These are phyloP conservation scores for Calliphora vomitoria DNA, from an alignment of 2,888 invertebrate species.

Conservation along the genomic window DNA sequence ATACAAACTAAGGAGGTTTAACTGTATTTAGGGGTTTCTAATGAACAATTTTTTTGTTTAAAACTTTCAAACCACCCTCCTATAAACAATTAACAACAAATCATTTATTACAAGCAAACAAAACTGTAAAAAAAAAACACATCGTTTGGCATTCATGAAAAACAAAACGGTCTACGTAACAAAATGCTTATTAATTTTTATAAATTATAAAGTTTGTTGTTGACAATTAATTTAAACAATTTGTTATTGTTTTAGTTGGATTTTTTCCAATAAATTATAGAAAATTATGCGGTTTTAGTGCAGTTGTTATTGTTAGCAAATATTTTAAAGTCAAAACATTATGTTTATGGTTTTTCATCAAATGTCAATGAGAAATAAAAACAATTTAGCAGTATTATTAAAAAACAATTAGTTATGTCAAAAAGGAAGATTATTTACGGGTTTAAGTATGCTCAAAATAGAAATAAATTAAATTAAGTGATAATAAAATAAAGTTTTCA, in stretches of 20 bases:
- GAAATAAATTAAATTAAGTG: no score
- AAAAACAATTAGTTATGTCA: background rate
- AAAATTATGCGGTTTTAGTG: conserved; percentile 48
- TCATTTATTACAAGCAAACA: conserved; percentile 39
- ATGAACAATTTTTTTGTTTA: no score
- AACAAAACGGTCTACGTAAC: conserved; percentile 24
- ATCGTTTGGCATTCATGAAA: conserved; percentile 48
- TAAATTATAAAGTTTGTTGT: conserved; percentile 42
- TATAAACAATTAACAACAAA: conserved; percentile 41
- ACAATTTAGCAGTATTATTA: background rate
- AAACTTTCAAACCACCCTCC: conserved; percentile 14
- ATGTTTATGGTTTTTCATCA: background rate
- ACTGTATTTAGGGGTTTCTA: no score
- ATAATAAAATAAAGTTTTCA: background rate
- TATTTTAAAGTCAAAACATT: background rate
- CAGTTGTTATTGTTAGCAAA: background rate
- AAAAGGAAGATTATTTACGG: background rate
- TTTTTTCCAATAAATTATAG: conserved; percentile 53
- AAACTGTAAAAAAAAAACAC: conserved; percentile 31
- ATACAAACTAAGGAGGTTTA: no score
- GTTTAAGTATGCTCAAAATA: background rate
- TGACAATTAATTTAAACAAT: conserved; percentile 58
- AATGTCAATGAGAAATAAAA: background rate
- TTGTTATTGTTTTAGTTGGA: conserved; percentile 30
- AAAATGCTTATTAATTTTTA: conserved; percentile 39